Evolutionary conservation across 2,113 vertebrate species (phyloP).

Genomic region (Addax nasomaculatus): DNA sequence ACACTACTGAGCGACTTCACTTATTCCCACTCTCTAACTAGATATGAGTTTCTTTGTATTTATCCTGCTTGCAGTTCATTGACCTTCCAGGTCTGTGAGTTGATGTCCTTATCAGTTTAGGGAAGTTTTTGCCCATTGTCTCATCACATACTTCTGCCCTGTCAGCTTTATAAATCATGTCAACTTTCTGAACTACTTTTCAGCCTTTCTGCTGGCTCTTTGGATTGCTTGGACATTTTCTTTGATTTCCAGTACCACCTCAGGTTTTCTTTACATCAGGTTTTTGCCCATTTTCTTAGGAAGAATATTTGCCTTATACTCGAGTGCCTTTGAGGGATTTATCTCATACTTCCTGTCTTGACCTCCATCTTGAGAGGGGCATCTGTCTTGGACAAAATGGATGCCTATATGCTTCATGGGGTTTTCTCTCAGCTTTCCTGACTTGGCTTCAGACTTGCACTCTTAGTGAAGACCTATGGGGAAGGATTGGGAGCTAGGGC

Average conservation of each 20-base stretch:
- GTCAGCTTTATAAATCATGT: neutral
- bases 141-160: neutral
- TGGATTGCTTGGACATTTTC: neutral
- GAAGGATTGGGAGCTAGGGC: neutral
- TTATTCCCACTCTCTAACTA: neutral
- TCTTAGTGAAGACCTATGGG: neutral
- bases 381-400: neutral
- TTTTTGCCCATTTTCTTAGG: neutral
- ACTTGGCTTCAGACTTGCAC: neutral
- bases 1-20: too few relatives aligned
- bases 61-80: neutral
- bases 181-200: neutral
- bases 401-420: neutral
- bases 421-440: neutral
- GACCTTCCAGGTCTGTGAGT: neutral
- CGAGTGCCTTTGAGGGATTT: neutral
- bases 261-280: neutral
- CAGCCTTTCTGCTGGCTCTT: neutral
- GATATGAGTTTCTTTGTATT: neutral
- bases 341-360: neutral
- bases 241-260: neutral
- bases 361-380: neutral
- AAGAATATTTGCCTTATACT: neutral
- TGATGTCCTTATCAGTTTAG: neutral
- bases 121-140: neutral